A percentile compares a stretch with the other conserved stretches of the same genome.
Conservation (phyloP, 2,113 vertebrate species). For the Willisornis vidua region DNA sequence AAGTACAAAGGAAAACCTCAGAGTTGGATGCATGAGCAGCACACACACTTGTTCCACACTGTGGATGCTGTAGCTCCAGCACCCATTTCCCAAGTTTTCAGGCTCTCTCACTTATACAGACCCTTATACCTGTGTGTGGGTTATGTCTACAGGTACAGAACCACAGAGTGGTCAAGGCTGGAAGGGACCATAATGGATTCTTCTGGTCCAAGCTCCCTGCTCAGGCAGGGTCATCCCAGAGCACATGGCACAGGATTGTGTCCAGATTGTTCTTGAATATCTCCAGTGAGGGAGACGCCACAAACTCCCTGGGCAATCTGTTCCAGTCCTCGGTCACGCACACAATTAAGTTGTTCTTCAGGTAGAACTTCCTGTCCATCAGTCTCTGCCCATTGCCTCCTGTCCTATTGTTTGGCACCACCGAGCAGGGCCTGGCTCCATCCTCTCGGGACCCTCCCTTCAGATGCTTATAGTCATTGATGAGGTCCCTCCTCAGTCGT, state of each 20-base stretch:
- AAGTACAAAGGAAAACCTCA: not conserved
- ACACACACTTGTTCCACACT: fast-evolving
- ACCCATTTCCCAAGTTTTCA: not conserved
- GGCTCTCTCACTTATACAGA: not conserved
- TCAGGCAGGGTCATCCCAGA: not conserved
- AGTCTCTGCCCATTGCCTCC: not conserved
- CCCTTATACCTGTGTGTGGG: not conserved
- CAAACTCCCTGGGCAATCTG: not conserved
- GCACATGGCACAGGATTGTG: not conserved
- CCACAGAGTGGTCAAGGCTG: fast-evolving
- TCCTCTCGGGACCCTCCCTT: not conserved
- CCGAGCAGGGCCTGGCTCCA: not conserved
- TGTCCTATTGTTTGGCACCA: not conserved
- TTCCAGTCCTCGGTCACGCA: not conserved
- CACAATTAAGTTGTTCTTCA: not conserved
- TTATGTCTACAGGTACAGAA: not conserved
- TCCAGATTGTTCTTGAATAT: not conserved
- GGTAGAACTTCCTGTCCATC: not conserved
- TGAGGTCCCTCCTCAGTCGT: not conserved
- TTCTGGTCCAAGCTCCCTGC: not conserved
- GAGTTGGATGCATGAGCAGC: not conserved
- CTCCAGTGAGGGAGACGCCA: not conserved
- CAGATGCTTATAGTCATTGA: fast-evolving
- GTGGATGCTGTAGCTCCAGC: not conserved
- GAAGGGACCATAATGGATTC: not conserved